phyloP scores from a whole-genome alignment of 2,797 vertebrate species.

The Myotis findleyi region DNA sequence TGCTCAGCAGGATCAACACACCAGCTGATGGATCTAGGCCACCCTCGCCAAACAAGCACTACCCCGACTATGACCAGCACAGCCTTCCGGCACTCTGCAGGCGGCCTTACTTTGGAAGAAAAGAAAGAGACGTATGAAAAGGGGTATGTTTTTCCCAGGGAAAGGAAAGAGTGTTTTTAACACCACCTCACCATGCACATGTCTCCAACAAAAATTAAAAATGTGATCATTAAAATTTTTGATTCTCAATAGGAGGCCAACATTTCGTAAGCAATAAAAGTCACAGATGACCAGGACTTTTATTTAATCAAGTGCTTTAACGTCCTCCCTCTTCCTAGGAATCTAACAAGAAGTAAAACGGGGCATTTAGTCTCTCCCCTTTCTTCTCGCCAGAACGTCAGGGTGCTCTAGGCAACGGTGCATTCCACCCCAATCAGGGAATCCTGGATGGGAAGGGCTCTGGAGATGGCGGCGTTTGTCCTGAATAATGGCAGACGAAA shows the following conservation, averaged over 20 bases:
- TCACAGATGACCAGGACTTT: not conserved
- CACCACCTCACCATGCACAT: too few relatives aligned
- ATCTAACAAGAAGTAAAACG: not conserved
- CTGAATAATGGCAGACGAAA: not conserved
- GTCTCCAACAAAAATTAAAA: not conserved
- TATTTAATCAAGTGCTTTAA: not conserved
- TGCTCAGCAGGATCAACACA: not conserved
- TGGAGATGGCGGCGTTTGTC: not conserved
- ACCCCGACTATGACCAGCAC: not conserved
- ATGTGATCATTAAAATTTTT: not conserved
- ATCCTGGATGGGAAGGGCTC: not conserved
- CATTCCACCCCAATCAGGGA: not conserved
- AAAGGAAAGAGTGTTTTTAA: not conserved
- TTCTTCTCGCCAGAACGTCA: not conserved
- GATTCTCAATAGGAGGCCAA: not conserved
- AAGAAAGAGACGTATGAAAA: not conserved
- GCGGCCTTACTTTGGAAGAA: not conserved
- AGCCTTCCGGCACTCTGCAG: not conserved
- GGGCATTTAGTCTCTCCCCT: not conserved
- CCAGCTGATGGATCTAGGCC: not conserved
- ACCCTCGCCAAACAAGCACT: not conserved
- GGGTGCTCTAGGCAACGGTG: not conserved
- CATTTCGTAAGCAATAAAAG: slow-evolving; percentile 21
- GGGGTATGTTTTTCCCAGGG: not conserved
- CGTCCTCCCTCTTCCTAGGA: not conserved